Conservation (phyloP, 2,888 invertebrate genomes). For the Drosophila imparisetae region DNA sequence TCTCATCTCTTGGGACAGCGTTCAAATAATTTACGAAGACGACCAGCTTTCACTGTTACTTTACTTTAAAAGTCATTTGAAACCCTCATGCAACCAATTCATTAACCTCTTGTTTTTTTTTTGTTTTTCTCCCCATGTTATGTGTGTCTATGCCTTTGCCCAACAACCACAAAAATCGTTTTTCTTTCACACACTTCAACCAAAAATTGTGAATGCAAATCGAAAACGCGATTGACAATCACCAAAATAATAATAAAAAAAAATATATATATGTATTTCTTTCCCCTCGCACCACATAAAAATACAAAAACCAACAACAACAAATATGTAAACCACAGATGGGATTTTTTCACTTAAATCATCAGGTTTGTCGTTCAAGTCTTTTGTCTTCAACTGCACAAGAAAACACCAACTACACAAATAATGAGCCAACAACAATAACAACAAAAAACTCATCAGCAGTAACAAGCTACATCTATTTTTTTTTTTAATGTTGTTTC, state of each 20-base stretch:
- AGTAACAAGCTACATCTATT: conserved; percentile 47
- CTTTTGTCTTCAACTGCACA: conserved; percentile 79
- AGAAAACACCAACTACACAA: conserved; percentile 30
- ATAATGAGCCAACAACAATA: conserved; percentile 28
- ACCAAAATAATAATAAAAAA: conserved; percentile 21
- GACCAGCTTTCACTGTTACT: conserved; percentile 49
- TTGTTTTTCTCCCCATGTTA: conserved; percentile 24
- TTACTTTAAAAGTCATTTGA: conserved; percentile 24
- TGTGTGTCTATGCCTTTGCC: conserved; percentile 25
- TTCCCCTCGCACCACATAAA: conserved; percentile 37
- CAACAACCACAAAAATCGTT: conserved; percentile 31
- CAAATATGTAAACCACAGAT: conserved; percentile 74
- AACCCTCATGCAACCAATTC: conserved; percentile 35
- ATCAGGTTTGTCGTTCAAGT: conserved; percentile 84
- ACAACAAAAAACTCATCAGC: conserved; percentile 38
- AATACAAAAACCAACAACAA: conserved; percentile 43
- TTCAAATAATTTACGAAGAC: conserved; percentile 14
- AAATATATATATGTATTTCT: conserved; percentile 27
- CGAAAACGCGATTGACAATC: conserved; percentile 38
- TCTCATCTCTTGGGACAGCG: conserved; percentile 17
- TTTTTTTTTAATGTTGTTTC: conserved; percentile 12
- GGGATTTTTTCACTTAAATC: conserved; percentile 84
- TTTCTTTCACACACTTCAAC: conserved; percentile 39
- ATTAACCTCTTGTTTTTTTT: conserved; percentile 52
- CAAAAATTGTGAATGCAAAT: conserved; percentile 37